Evolutionary conservation across 2,113 vertebrate genomes (phyloP).

Genomic region (Myanophis thanlyinensis): DNA sequence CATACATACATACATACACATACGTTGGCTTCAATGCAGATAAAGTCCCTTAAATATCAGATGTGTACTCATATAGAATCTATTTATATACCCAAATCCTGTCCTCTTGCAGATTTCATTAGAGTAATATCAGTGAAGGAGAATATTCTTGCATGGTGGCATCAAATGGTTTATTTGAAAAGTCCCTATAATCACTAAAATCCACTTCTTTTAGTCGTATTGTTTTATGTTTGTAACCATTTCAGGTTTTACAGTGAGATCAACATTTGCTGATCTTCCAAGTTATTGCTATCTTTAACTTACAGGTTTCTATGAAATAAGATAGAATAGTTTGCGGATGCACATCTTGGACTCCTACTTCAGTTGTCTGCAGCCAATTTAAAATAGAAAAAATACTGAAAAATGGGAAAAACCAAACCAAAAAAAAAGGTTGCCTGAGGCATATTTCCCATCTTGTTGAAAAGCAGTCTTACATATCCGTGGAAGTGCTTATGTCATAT

Average conservation of each 20-base stretch:
- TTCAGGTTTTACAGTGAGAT: neutral
- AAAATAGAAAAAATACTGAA: neutral
- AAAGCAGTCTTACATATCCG: neutral
- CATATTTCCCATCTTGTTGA: neutral
- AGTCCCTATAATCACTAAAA: neutral
- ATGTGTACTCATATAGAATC: neutral
- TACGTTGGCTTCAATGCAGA: neutral
- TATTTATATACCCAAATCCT: neutral
- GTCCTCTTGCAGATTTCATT: neutral
- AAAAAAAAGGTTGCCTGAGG: neutral
- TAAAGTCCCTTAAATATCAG: neutral
- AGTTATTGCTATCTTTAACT: neutral
- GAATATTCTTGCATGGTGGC: neutral
- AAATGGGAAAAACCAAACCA: neutral
- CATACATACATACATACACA: neutral
- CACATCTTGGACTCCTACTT: neutral
- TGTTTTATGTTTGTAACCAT: neutral
- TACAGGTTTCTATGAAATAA: neutral
- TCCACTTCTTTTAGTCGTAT: neutral
- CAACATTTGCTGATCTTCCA: neutral
- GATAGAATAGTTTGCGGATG: neutral
- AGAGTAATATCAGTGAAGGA: neutral
- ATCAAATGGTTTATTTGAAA: neutral
- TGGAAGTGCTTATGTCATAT: neutral
- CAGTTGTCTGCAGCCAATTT: neutral